These are phyloP conservation scores for Eublepharis macularius DNA, from an alignment of 2,113 vertebrate genomes.

Conservation along the genomic window DNA sequence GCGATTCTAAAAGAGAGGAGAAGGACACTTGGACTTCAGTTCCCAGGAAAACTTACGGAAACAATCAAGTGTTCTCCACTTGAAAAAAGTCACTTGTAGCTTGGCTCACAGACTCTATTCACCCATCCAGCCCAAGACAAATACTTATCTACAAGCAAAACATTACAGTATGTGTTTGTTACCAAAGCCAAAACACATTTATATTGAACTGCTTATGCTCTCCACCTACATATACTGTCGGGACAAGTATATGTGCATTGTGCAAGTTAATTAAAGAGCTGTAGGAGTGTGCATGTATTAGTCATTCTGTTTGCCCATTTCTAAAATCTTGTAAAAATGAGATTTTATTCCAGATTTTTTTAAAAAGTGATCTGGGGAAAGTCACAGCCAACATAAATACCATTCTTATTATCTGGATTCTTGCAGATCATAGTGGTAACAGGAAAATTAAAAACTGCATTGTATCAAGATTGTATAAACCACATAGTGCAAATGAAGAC, in stretches of 20 bases:
- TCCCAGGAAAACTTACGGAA: too few species aligned
- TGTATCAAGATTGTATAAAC: not conserved
- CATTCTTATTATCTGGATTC: not conserved
- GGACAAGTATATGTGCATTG: not conserved
- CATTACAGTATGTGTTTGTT: not conserved
- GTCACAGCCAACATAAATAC: not conserved
- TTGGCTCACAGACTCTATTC: too few species aligned
- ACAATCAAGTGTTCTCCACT: too few species aligned
- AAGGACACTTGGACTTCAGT: too few species aligned
- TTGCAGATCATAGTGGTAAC: not conserved
- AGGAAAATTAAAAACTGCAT: not conserved
- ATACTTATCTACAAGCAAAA: too few species aligned
- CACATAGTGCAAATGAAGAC: not conserved
- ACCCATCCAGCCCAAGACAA: too few species aligned
- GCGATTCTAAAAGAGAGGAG: too few species aligned
- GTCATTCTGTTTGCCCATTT: slow-evolving; percentile 2
- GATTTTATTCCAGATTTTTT: not conserved
- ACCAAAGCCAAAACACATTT: not conserved
- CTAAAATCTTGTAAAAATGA: slow-evolving; percentile 5
- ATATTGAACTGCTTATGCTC: not conserved
- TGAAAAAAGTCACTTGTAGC: too few species aligned
- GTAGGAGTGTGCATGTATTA: not conserved
- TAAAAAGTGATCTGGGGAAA: not conserved
- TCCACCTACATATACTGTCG: not conserved
- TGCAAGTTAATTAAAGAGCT: slow-evolving; percentile 4